Conservation (phyloP, 2,113 vertebrate genomes). For the Sterrhoptilus dennistouni region DNA sequence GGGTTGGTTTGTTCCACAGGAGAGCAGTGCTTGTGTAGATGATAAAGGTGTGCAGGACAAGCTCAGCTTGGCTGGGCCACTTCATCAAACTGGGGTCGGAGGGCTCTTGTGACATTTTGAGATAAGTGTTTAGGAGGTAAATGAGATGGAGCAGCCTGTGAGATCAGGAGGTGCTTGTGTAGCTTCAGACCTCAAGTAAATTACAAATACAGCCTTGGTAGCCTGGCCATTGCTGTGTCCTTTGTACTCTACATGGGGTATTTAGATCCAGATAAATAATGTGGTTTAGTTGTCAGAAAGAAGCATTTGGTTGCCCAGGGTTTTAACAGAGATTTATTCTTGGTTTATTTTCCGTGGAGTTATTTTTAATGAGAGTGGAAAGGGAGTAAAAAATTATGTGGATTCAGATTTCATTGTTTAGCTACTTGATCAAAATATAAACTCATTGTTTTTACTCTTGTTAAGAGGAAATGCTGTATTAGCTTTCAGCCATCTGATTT, state of each 20-base stretch:
- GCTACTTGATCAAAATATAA: constrained; percentile 48
- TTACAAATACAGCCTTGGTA: not conserved
- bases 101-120: not conserved
- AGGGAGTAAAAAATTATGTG: constrained; percentile 36
- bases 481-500: constrained; percentile 36
- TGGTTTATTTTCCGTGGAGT: not conserved
- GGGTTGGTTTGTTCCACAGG: not conserved
- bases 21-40: not conserved
- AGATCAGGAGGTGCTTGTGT: not conserved
- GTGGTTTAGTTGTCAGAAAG: not conserved
- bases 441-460: not conserved
- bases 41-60: not conserved
- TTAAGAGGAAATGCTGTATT: not conserved
- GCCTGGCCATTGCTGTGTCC: not conserved
- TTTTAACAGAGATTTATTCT: constrained; percentile 15
- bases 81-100: not conserved
- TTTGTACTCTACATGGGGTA: not conserved
- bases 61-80: not conserved
- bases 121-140: not conserved
- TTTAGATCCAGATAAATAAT: not conserved
- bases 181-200: not conserved
- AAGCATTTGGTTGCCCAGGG: not conserved
- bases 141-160: not conserved
- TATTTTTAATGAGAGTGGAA: constrained; percentile 44
- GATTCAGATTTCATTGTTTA: constrained; percentile 40